These are phyloP conservation scores for Maniola hyperantus DNA, from an alignment of 2,888 invertebrate species.

Conservation along the genomic window DNA sequence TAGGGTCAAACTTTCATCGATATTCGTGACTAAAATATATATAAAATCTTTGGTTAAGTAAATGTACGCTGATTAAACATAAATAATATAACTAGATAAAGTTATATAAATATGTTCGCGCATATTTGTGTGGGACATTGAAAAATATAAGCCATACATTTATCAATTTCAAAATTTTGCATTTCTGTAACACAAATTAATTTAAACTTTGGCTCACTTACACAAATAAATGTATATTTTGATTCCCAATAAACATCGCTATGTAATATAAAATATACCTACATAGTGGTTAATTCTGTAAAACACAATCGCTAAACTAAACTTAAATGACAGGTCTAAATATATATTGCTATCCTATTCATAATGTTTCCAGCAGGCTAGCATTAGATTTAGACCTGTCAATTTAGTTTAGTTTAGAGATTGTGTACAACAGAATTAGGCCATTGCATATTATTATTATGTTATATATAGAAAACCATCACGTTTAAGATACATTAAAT, in stretches of 20 bases:
- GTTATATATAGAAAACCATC: not conserved
- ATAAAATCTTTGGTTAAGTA: conserved; percentile 42
- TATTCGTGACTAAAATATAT: conserved; percentile 20
- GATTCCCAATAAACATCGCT: not conserved
- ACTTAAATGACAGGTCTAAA: too few species aligned
- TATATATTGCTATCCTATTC: too few species aligned
- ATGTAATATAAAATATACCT: not conserved
- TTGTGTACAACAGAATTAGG: too few species aligned
- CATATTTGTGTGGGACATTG: not conserved
- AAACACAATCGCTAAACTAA: too few species aligned
- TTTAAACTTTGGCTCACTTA: not conserved
- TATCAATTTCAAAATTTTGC: not conserved
- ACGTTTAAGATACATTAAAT: not conserved
- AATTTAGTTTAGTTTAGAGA: too few species aligned
- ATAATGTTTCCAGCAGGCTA: too few species aligned
- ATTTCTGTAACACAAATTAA: not conserved
- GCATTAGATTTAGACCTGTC: too few species aligned
- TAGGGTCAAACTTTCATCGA: conserved; percentile 6
- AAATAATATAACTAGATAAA: conserved; percentile 32
- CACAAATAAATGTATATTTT: not conserved
- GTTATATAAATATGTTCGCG: not conserved
- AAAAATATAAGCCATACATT: not conserved
- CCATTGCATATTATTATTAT: not conserved
- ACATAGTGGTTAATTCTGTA: not conserved
- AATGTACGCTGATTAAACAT: conserved; percentile 32